Percentiles rank a stretch among this genome's conserved stretches.
These are phyloP conservation scores for Campylomormyrus numenius DNA, from an alignment of 2,113 vertebrate species.

Conservation along the genomic window DNA sequence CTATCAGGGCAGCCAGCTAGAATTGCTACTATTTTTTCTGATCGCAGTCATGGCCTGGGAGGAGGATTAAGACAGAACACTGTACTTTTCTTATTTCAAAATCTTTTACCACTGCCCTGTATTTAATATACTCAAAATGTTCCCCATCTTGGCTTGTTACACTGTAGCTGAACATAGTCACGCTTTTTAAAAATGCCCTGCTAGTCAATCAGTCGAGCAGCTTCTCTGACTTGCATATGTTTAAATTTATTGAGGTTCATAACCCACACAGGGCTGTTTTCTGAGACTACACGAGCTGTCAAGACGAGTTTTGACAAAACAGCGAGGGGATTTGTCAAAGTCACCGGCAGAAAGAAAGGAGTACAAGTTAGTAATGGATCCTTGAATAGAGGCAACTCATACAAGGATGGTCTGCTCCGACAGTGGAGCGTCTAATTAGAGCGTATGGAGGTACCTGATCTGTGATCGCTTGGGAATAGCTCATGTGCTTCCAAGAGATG, in stretches of 20 bases:
- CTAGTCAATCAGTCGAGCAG: neutral
- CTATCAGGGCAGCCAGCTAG: neutral
- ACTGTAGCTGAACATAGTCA: neutral
- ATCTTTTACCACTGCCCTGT: neutral
- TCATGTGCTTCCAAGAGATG: conserved; percentile 22
- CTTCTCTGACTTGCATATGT: too few species aligned
- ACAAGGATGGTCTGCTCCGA: conserved; percentile 20
- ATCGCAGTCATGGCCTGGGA: neutral
- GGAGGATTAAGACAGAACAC: neutral
- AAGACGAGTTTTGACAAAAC: conserved; percentile 9
- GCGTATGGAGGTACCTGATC: conserved; percentile 37
- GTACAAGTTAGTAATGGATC: conserved; percentile 1
- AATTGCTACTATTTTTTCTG: neutral
- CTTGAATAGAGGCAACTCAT: conserved; percentile 20
- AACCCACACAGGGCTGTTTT: neutral
- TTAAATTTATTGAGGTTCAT: neutral
- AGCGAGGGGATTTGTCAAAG: conserved; percentile 36
- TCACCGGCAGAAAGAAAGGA: neutral
- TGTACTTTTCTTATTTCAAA: neutral
- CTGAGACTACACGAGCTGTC: neutral
- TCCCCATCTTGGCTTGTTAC: neutral
- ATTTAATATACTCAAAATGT: neutral
- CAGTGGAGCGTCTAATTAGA: conserved; percentile 38
- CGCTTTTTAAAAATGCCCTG: neutral
- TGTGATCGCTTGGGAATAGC: conserved; percentile 28